These are phyloP conservation scores for Pantherophis alleghaniensis DNA, from an alignment of 2,797 vertebrate genomes.

Conservation along the genomic window DNA sequence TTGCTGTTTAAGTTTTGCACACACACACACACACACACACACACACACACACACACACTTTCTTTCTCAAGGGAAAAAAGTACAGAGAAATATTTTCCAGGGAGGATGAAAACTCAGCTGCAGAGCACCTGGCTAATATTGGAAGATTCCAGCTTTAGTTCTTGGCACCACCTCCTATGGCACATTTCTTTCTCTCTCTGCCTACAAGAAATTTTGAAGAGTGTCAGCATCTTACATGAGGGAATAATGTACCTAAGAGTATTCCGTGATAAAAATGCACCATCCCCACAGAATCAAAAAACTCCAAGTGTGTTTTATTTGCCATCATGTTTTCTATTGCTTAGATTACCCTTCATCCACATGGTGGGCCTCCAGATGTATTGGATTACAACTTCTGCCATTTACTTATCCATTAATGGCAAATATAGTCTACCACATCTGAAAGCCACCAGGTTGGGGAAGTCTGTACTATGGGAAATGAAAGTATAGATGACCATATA, in stretches of 20 bases:
- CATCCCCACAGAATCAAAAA: not conserved
- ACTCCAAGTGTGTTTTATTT: not conserved
- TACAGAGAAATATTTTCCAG: not conserved
- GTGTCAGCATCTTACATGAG: not conserved
- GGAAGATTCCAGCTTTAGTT: not conserved
- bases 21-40: not conserved
- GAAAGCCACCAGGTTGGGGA: not conserved
- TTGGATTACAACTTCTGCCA: not conserved
- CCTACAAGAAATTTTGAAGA: not conserved
- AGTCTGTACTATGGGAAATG: not conserved
- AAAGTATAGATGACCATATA: not conserved
- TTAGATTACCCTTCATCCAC: not conserved
- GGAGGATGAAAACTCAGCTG: not conserved
- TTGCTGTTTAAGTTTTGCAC: constrained; percentile 18
- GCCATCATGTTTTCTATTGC: not conserved
- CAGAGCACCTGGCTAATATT: not conserved
- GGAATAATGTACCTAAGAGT: not conserved
- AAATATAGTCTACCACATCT: not conserved
- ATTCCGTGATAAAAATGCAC: not conserved
- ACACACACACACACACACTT: not conserved
- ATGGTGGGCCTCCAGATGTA: not conserved
- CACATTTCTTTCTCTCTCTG: not conserved
- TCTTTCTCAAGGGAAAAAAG: not conserved
- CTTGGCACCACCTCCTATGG: not conserved
- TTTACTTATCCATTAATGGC: not conserved